Evolutionary conservation across 2,888 invertebrate genomes (phyloP), one percentile per base, ranked within the genome.

Genomic region (Tuberolachnus salignus): DNA sequence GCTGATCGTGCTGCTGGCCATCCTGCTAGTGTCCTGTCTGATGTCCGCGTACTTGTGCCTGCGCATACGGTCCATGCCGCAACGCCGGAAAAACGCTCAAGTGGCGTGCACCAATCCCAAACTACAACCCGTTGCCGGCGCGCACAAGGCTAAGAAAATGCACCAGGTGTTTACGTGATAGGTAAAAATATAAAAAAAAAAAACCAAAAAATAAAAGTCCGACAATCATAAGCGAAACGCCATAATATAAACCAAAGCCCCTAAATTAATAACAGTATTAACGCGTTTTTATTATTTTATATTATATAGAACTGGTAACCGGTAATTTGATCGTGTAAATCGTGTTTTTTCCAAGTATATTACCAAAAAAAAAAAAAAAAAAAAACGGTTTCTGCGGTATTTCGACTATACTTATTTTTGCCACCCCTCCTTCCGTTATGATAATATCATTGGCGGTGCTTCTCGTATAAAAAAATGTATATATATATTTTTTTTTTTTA

Each of bases 41-140:
- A 89, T 95, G 82, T 95, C 95, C 70, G 93, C 94, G 26, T 91
- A 95, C 83, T 88, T 96, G 21, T 95, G 94, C 86, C 88, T 95
- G 64, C 91, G 93, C 83, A 87, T 95, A 83, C 64, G 81, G 42
- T 81, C 81, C 59, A 42, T 80, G 80, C 57, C 80, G 23, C 70
- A 70, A 51, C 81, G 81, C 59, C 78, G 73, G 21, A 78, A 78
- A 51, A 78, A 78, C 69, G 78, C 78, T 6, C 78, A 78, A 9
- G 78, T 78, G 6, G 69, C 78, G 26, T 49, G 78, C 59, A 78
- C 78, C 51, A 78, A 78, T 10, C 78, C 78, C 26, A 73, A 26
- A 19, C 46, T 81, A 8, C 75, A 72, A 3, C 44, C 51, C 14
- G 49, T 34, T 53, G 51, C 69, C 34, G 9, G 34, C 19, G 10